Conservation (phyloP, 2,888 invertebrate genomes). For the Endomychus coccineus region DNA sequence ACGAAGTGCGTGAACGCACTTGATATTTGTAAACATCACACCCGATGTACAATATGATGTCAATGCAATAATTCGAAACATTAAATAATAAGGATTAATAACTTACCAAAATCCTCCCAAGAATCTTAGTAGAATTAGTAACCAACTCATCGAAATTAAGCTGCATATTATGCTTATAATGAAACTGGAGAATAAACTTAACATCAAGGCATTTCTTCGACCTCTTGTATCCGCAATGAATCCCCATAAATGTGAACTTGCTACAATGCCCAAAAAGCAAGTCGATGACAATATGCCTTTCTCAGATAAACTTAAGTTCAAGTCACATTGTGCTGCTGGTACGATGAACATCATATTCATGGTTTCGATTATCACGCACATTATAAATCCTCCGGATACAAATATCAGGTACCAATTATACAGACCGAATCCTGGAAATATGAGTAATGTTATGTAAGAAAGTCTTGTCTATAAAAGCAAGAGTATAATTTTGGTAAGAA, state of each 20-base stretch:
- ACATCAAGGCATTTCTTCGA: conserved; percentile 44
- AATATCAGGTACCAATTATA: conserved; percentile 56
- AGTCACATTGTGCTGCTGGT: conserved; percentile 62
- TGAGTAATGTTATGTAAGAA: conserved; percentile 3
- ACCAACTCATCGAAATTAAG: conserved; percentile 45
- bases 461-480: background rate
- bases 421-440: conserved; percentile 49
- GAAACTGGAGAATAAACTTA: conserved; percentile 45
- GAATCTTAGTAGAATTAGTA: conserved; percentile 48
- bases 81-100: too few species aligned
- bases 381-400: conserved; percentile 54
- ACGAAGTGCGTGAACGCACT: too few species aligned
- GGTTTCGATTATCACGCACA: conserved; percentile 62
- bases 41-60: too few species aligned
- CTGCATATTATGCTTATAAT: conserved; percentile 47
- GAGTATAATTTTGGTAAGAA: too few species aligned
- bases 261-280: conserved; percentile 56
- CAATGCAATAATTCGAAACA: too few species aligned
- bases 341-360: conserved; percentile 58
- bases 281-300: conserved; percentile 59
- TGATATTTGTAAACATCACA: too few species aligned
- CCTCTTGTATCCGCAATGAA: conserved; percentile 52
- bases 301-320: conserved; percentile 52
- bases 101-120: conserved; percentile 49
- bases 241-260: conserved; percentile 55